phyloP scores from a whole-genome alignment of 1,140 invertebrate species.

The Drosophila novamexicana region DNA sequence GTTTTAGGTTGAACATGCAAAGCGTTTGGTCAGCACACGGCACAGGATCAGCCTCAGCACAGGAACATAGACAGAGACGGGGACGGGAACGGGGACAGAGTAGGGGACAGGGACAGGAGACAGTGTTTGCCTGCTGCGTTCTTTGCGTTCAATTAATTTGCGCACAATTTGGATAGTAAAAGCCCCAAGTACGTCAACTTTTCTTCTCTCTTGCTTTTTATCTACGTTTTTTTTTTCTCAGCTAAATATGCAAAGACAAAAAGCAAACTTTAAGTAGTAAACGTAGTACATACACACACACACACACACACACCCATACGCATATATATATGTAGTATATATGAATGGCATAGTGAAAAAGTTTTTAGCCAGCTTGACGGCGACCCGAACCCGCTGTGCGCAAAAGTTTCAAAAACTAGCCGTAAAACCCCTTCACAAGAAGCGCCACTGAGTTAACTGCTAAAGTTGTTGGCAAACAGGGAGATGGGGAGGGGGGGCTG shows the following conservation, averaged over 20 bases:
- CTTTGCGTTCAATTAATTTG: slow-evolving; percentile 82
- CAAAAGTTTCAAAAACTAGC: slow-evolving; percentile 73
- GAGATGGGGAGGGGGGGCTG: not conserved
- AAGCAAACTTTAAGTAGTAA: slow-evolving; percentile 81
- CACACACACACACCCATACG: not conserved
- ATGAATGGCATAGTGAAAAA: slow-evolving; percentile 66
- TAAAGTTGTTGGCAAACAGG: not conserved
- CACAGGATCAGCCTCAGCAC: not conserved
- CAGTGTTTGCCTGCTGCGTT: slow-evolving; percentile 75
- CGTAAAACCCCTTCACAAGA: slow-evolving; percentile 65
- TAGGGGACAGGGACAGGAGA: slow-evolving; percentile 28
- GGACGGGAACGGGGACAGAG: slow-evolving; percentile 13
- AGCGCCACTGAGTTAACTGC: slow-evolving; percentile 38
- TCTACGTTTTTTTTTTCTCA: slow-evolving; percentile 16
- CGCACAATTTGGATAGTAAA: slow-evolving; percentile 73
- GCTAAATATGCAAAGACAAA: slow-evolving; percentile 68
- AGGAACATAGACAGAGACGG: slow-evolving; percentile 16
- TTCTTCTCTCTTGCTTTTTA: slow-evolving; percentile 8
- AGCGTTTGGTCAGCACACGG: slow-evolving; percentile 58
- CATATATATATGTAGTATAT: slow-evolving; percentile 29
- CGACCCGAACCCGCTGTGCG: slow-evolving; percentile 48
- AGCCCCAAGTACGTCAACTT: slow-evolving; percentile 50
- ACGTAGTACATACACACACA: slow-evolving; percentile 42
- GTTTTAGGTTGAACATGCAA: slow-evolving; percentile 74
- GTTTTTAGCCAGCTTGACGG: slow-evolving; percentile 38